Conservation (phyloP, 2,888 invertebrate genomes). For the Phortica okadai region DNA sequence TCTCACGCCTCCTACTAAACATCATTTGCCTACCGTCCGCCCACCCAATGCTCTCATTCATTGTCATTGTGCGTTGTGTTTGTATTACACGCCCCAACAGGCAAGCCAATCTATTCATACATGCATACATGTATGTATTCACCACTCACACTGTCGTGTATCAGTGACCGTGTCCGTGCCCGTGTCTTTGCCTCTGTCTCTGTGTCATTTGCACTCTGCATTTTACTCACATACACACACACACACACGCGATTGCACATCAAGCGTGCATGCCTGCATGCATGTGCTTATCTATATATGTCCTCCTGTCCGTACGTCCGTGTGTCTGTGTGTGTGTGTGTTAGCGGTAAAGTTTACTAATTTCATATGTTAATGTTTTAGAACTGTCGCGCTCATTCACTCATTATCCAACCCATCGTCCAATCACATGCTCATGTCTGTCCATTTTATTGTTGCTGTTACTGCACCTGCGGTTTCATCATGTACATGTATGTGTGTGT, state of each 20-base stretch:
- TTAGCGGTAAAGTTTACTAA: conserved; percentile 56
- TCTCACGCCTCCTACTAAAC: neutral
- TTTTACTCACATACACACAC: neutral
- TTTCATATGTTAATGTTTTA: conserved; percentile 53
- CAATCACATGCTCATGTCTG: neutral
- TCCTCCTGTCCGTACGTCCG: neutral
- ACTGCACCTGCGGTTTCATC: neutral
- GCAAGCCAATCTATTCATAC: neutral
- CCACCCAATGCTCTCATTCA: neutral
- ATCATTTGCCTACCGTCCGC: neutral
- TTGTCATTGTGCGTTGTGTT: neutral
- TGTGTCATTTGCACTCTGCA: no score
- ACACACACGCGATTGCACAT: neutral
- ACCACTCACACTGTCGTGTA: no score
- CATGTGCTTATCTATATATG: neutral
- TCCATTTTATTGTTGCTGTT: neutral
- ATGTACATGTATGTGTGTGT: conserved; percentile 25
- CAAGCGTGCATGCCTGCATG: neutral
- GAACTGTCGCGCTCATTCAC: conserved; percentile 31
- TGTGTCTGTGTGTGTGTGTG: conserved; percentile 12
- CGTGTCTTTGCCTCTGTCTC: neutral
- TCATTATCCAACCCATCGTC: neutral
- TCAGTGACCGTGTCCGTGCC: neutral
- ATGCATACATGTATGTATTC: neutral
- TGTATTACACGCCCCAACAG: conserved; percentile 23